Evolutionary conservation across 2,888 invertebrate species (phyloP), one percentile per base, ranked within the genome.

Genomic region (Drosophila bunnanda): DNA sequence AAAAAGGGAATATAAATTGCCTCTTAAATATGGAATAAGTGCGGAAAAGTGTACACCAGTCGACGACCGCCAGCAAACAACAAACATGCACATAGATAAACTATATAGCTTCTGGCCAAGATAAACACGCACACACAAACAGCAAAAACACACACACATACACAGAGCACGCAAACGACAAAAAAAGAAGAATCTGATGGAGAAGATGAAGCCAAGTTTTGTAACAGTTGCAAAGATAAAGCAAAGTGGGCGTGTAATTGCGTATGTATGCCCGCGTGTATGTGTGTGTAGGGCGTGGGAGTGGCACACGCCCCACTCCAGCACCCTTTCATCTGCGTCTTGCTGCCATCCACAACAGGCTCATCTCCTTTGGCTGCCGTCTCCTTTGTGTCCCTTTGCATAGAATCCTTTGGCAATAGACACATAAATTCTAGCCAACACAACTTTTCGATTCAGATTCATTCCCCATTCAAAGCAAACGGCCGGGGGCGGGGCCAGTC

Each of bases 1-100:
- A 70, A 84, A 90, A 91, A 91, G 88, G 88, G 91, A 91, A 91
- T 91, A 91, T 91, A 91, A 92, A 91, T 92, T 91, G 91, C 89
- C 90, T 90, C 88, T 92, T 92, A 91, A 91, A 89, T 90, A 88
- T 85, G 89, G 82, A 90, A 90, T 88, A 88, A 90, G 90, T 88
- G 89, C 82, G 82, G 82, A 82, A 90, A 86, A 86, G 78, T 80
- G 80, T 77, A 81, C 79, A 74, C 75, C 72, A 75, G 57, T 39
- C 56, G 57, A 62, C 65, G 39, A 57, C 44, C 60, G 60, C 54
- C 66, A 55, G 60, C 59, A 66, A 72, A 73, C 75, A 67, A 61
- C 77, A 85, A 88, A 86, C 87, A 87, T 86, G 84, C 83, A 88
- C 87, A 88, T 84, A 84, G 89, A 84, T 89, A 89, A 89, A 89